These are phyloP conservation scores for Oppia nitens DNA, from an alignment of 1,140 invertebrate genomes.

Conservation along the genomic window DNA sequence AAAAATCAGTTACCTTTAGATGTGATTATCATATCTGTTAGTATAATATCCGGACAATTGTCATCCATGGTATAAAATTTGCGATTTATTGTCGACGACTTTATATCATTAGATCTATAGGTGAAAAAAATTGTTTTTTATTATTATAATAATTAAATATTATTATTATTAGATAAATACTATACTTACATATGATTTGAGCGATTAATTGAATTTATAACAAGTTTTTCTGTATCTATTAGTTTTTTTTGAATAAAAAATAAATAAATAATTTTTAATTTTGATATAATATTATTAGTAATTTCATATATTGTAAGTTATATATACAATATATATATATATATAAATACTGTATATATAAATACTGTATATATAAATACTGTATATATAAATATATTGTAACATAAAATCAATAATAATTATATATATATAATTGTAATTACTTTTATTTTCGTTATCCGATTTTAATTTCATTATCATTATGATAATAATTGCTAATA, in stretches of 20 bases:
- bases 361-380: too few species aligned
- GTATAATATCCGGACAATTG: background rate
- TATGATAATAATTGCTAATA: conserved; percentile 18
- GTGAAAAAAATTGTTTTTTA: background rate
- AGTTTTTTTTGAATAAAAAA: background rate
- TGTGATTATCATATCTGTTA: background rate
- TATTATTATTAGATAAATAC: background rate
- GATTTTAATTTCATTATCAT: conserved; percentile 18
- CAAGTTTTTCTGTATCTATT: background rate
- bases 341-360: too few species aligned
- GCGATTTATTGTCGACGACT: background rate
- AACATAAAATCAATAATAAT: too few species aligned
- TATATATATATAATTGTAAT: background rate
- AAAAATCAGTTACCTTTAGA: background rate
- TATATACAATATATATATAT: too few species aligned
- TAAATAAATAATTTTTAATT: background rate
- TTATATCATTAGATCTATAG: background rate
- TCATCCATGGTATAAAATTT: background rate
- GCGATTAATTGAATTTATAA: background rate
- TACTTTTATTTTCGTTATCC: background rate
- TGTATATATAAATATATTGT: too few species aligned
- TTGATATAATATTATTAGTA: too few species aligned
- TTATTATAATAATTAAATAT: background rate
- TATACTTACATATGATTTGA: background rate
- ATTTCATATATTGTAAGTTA: too few species aligned